Base-by-base conservation (phyloP, 2,113 vertebrate genomes). In the Syrrhaptes paradoxus region DNA sequence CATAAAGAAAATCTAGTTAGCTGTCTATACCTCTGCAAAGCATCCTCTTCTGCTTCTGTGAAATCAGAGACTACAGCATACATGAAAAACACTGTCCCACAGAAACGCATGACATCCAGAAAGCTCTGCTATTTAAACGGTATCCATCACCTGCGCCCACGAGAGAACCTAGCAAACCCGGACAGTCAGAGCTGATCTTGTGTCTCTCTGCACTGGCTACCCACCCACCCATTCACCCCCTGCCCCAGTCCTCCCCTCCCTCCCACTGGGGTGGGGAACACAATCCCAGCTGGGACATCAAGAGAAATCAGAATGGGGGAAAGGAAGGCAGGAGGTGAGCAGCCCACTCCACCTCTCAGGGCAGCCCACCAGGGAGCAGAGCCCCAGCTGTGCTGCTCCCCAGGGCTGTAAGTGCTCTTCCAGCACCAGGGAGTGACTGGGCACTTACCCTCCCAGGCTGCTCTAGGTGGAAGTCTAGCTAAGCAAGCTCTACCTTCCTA, bases 321-420 rank as follows among this genome's bases (percentile, higher is more conserved):
- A 51, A 82, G 34, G 38, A 71, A 67, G 58, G 22, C 29, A 38
- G 11, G 61, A 76, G 62, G 49, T 80, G 26, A 48, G 45, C 34
- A 90, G 45, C 20, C 17, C 77, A 66, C 8, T 17, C 22, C 59
- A 32, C 7, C 15, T 59, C 55, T 31, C 8, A 10, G n/a, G 17
- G 8, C 38, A 73, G 52, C 32, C 8, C 25, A 49, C 10, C 28
- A 62, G 29, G 24, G 32, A 89, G 19, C 26, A 34, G 25, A 62
- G 29, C 38, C 57, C 15, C 26, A 54, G 55, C 31, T 6, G 4
- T 0, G 0, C 41, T 20, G 48, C 51, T 66, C 4, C 0, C 29
- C 66, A 49, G 46, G n/a, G 32, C 49, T 38, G 3, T 6, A 16
- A 36, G 41, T 1, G 5, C 13, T 79, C 13, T 34, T 65, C n/a